Base-by-base conservation (phyloP, 2,113 vertebrate species). In the Picathartes gymnocephalus region DNA sequence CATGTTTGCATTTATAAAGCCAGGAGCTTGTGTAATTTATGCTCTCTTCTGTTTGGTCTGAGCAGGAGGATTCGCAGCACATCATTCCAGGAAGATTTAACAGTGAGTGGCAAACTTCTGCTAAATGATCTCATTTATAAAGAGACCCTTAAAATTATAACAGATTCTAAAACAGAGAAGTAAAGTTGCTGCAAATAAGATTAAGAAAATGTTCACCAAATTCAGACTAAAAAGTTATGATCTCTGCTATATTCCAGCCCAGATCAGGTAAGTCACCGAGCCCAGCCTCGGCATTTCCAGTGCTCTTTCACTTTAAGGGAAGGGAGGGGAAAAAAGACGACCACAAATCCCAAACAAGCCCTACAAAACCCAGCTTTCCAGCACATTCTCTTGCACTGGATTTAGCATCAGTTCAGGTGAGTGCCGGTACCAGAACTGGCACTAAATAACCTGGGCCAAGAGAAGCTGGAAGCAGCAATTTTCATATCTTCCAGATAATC, bases 281-380 rank as follows among this genome's bases (percentile, higher is more conserved):
- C 10, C 15, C 18, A 70, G 44, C 44, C 44, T 44, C 33, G n/a
- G 20, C 15, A 50, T 57, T 74, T 60, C 42, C 57, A 47, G n/a
- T 16, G 15, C 15, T 42, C 45, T 39, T 86, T 28, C 51, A 37
- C 33, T 81, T 81, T 10, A 91, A 80, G 23, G 33, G 6, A 82
- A 56, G 4, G 4, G 33, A 3, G 11, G 2, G 3, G 24, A 17
- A 10, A 17, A 7, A 6, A 1, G 31, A 25, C 1, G 2, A 35
- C 10, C 28, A 86, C 20, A 42, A 81, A 70, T 11, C 69, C 57
- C 18, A 84, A 65, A 11, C 4, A 51, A 81, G 37, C 13, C 16
- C 62, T 21, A 50, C 25, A 42, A 86, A 90, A 9, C 16, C 11
- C 50, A 69, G 47, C 23, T 15, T 77, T 45, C 50, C 40, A 58